Base-by-base conservation (phyloP, 2,113 vertebrate species). In the Megaleporinus macrocephalus region DNA sequence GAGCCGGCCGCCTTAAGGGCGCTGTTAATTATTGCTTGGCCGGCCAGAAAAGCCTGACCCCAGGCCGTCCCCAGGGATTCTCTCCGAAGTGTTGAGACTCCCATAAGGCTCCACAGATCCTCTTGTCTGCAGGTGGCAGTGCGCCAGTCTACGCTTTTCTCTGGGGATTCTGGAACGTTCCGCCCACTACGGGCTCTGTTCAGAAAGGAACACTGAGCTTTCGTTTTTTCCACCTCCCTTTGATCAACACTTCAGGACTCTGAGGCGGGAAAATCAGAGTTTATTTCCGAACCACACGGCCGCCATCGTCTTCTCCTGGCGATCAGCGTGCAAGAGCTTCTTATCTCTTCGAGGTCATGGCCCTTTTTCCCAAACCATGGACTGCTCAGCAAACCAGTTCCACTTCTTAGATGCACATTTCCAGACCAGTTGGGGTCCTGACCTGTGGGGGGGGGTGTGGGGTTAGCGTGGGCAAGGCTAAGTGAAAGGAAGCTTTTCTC, bases 101-200 rank as follows among this genome's bases (percentile, higher is more conserved):
- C 80, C 73, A 47, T 20, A 59, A 62, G 44, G 59, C 44, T 82
- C 63, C 26, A 79, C 72, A 57, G 71, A 66, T 55, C 41, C 24
- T 51, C 69, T 75, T 77, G 74, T 83, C 86, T 83, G 83, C 81
- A 79, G 83, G 81, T 83, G 86, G 86, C 86, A 83, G 81, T 79
- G 57, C 72, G 81, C 83, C 74, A 85, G 73, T 82, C 80, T n/a
- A n/a, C 26, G 14, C 70, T 68, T 33, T 78, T 66, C 85, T 65
- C 70, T 68, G 33, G 57, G 79, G 72, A 83, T 79, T 86, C 72
- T 84, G 79, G 57, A 82, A 82, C 18, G 73, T 86, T 86, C 76
- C 61, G 2, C 30, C 59, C 30, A 62, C 66, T 36, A 29, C 24
- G 22, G 33, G 16, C 55, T 86, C 65, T 20, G 62, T 33, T 27